phyloP scores from a whole-genome alignment of 23 tunicate genomes.

The Corella eumyota region DNA sequence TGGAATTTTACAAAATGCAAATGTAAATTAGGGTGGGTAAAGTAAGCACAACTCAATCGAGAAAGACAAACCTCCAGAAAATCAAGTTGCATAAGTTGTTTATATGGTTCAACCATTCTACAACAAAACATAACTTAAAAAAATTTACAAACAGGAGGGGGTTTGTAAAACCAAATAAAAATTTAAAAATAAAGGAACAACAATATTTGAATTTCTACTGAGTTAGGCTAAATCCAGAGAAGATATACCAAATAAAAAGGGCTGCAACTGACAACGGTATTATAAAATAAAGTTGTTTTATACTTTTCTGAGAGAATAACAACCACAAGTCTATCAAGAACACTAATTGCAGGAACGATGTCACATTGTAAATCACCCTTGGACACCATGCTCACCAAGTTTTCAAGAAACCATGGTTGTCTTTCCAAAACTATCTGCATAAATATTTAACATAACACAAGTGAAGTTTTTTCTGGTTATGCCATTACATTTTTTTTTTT shows the following conservation, averaged over 20 bases:
- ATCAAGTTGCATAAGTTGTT: conserved; percentile 37
- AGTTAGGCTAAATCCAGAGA: too few species aligned
- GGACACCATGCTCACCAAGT: conserved; percentile 54
- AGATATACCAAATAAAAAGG: too few species aligned
- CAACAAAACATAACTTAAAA: background rate
- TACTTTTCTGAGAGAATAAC: conserved; percentile 87
- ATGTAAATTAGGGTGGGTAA: conserved; percentile 12
- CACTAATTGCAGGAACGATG: conserved; percentile 98
- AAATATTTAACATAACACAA: background rate
- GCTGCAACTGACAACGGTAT: background rate
- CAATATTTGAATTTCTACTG: too few species aligned
- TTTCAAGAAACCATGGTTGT: conserved; percentile 87
- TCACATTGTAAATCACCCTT: conserved; percentile 92
- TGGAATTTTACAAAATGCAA: conserved; percentile 90
- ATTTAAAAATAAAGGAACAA: too few species aligned
- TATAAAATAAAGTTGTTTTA: background rate
- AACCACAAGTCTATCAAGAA: conserved; percentile 90
- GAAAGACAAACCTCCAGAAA: conserved; percentile 49
- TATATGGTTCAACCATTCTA: conserved; percentile 54
- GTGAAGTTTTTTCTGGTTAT: background rate
- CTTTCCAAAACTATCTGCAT: conserved; percentile 51
- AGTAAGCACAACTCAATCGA: conserved; percentile 35
- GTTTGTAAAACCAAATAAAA: too few species aligned
- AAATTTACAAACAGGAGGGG: background rate
- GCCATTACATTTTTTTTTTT: too few species aligned